Base-by-base conservation (phyloP, 2,888 invertebrate genomes). In the Cynaeus angustus region DNA sequence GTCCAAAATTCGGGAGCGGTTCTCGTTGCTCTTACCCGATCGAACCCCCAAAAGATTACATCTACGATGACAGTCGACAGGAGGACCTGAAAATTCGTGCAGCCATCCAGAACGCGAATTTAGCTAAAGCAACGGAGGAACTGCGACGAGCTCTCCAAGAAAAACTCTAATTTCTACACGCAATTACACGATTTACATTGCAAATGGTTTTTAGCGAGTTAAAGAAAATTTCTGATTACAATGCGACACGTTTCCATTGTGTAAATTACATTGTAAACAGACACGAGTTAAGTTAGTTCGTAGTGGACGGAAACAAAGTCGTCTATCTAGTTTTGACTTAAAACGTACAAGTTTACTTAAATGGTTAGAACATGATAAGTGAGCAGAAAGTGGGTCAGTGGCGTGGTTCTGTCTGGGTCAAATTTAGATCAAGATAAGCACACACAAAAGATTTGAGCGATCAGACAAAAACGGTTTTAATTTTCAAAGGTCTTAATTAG, bases 21-120 rank as follows among this genome's bases (percentile, higher is more conserved):
- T 77, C 76, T 74, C 87, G 83, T 80, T 87, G 82, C 58, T 82
- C 87, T 80, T 91, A 88, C 78, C 92, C 91, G 66, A 90, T 87
- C 68, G 92, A 92, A 80, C 93, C 93, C 10, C 93, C 93, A 8
- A 91, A 94, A 83, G 94, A 94, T 83, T 94, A 94, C 83, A 76
- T 82, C 38, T 88, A 91, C 77, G 91, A 91, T 72, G 90, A 91
- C 62, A 6, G 37, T 33, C 84, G 81, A 83, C 84, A 78, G 7
- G 88, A 88, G 64, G 88, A 87, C 53, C 86, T 90, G 45, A 86
- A 89, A 72, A 85, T 88, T 33, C 86, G 79, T 79, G 84, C 75
- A 78, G 83, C 79, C 66, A 78, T 71, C 43, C 77, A 73, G 80
- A 83, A 82, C 88, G 88, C 80, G 3, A 80, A 77, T 62, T 86